Conservation (phyloP, 2,113 vertebrate genomes). For the Nematolebias whitei region DNA sequence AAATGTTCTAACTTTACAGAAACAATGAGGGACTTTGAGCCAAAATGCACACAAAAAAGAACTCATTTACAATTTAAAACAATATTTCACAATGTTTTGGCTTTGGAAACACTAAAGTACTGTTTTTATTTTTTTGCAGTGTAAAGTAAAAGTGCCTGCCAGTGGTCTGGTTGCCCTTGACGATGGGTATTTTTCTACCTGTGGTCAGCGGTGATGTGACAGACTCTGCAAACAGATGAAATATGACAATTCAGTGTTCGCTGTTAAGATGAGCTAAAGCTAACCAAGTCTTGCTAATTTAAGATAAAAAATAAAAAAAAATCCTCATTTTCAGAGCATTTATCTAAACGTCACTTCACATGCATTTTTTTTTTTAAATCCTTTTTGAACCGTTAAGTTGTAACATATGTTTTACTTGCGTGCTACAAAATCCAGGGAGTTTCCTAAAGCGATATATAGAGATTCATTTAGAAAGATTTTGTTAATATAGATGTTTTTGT, state of each 20-base stretch:
- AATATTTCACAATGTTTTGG: conserved; percentile 18
- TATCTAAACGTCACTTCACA: too few species aligned
- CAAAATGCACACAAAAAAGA: conserved; percentile 36
- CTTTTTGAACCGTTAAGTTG: too few species aligned
- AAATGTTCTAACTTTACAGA: conserved; percentile 24
- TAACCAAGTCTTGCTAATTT: neutral
- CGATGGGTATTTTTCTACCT: conserved; percentile 43
- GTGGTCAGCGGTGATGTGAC: conserved; percentile 26
- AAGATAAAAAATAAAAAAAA: too few species aligned
- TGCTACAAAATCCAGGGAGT: too few species aligned
- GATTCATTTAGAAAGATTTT: too few species aligned
- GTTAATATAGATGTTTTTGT: too few species aligned
- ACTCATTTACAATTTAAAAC: conserved; percentile 22
- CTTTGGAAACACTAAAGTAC: conserved; percentile 18
- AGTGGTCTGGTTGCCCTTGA: conserved; percentile 53
- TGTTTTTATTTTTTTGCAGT: conserved; percentile 31
- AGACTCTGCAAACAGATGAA: conserved; percentile 29
- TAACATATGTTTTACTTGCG: too few species aligned
- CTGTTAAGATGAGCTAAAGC: conserved; percentile 35
- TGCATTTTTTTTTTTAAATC: too few species aligned
- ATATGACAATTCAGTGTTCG: conserved; percentile 52
- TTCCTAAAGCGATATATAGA: too few species aligned
- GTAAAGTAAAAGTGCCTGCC: conserved; percentile 54
- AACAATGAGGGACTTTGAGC: conserved; percentile 47
- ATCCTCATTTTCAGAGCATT: too few species aligned